A percentile compares a stretch with the other conserved stretches of the same genome.
Conservation (phyloP, 2,888 invertebrate species). For the Lithophane ornitopus region DNA sequence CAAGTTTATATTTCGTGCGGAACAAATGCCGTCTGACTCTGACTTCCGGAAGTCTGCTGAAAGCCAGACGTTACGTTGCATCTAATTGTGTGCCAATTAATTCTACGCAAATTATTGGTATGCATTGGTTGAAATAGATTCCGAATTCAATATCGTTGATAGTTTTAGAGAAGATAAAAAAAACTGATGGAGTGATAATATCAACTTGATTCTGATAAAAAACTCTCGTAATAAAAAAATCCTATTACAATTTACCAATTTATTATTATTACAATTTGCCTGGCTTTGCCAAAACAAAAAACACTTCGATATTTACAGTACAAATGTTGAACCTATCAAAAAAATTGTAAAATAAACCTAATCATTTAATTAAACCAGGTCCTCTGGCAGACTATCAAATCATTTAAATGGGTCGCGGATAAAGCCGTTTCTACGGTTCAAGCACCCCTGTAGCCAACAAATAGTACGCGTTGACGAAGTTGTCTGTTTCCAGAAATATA, state of each 20-base stretch:
- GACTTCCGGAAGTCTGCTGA: constrained; percentile 37
- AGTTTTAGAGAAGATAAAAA: neutral
- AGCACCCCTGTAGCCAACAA: constrained; percentile 47
- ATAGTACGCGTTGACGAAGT: constrained; percentile 25
- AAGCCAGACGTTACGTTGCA: constrained; percentile 51
- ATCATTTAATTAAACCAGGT: constrained; percentile 39
- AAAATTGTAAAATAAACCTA: neutral
- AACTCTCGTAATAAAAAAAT: too few relatives aligned
- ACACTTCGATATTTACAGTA: neutral
- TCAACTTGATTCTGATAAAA: neutral
- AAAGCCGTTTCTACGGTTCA: constrained; percentile 48
- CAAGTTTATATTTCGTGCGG: constrained; percentile 36
- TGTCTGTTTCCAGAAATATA: constrained; percentile 35
- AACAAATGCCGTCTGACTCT: constrained; percentile 37
- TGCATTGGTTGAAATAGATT: constrained; percentile 31
- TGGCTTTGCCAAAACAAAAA: neutral
- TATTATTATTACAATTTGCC: too few relatives aligned
- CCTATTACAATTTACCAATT: too few relatives aligned
- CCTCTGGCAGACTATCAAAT: constrained; percentile 50
- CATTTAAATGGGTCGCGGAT: constrained; percentile 50
- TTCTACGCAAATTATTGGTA: constrained; percentile 28
- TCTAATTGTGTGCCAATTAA: constrained; percentile 42
- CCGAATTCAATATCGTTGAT: neutral
- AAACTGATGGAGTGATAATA: neutral
- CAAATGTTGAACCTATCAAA: neutral